These are phyloP conservation scores for Phenganax subtilis DNA, from an alignment of 92 coral and sea anemone genomes.

Conservation along the genomic window DNA sequence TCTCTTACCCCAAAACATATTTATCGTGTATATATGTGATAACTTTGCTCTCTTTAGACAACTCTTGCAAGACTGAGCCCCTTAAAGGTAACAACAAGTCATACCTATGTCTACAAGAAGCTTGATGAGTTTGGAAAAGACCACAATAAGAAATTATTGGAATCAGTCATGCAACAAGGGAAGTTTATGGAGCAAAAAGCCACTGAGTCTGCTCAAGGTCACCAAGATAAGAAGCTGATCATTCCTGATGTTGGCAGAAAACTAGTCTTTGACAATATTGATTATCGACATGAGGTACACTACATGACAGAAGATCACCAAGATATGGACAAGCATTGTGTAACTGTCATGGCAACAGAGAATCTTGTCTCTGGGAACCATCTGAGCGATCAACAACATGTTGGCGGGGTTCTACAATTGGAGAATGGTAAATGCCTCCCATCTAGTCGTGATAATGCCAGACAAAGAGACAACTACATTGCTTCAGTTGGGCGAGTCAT, in stretches of 20 bases:
- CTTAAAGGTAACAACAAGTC: constrained; percentile 53
- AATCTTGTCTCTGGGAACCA: constrained; percentile 59
- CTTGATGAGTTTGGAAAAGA: constrained; percentile 57
- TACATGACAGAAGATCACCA: constrained; percentile 58
- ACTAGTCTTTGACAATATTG: constrained; percentile 2
- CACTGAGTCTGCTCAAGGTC: constrained; percentile 20
- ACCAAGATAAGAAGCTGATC: constrained; percentile 49
- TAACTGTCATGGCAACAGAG: constrained; percentile 52
- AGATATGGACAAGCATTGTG: constrained; percentile 51
- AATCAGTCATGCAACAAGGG: constrained; percentile 46
- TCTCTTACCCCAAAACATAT: no score
- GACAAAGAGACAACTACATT: constrained; percentile 51
- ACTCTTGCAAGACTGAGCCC: constrained; percentile 17
- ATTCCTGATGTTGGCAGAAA: constrained; percentile 21
- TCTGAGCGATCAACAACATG: constrained; percentile 43
- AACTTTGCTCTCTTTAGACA: no score
- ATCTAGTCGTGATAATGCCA: constrained; percentile 21
- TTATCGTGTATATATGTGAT: no score
- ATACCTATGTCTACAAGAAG: constrained; percentile 14
- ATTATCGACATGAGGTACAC: constrained; percentile 39
- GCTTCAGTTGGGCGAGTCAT: constrained; percentile 36
- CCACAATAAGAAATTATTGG: not conserved
- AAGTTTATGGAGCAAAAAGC: constrained; percentile 38
- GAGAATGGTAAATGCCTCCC: constrained; percentile 64
- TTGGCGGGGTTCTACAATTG: constrained; percentile 49